A percentile compares a stretch with the other conserved stretches of the same genome.
These are phyloP conservation scores for Eudasyphora cyanicolor DNA, from an alignment of 2,888 invertebrate genomes.

Conservation along the genomic window DNA sequence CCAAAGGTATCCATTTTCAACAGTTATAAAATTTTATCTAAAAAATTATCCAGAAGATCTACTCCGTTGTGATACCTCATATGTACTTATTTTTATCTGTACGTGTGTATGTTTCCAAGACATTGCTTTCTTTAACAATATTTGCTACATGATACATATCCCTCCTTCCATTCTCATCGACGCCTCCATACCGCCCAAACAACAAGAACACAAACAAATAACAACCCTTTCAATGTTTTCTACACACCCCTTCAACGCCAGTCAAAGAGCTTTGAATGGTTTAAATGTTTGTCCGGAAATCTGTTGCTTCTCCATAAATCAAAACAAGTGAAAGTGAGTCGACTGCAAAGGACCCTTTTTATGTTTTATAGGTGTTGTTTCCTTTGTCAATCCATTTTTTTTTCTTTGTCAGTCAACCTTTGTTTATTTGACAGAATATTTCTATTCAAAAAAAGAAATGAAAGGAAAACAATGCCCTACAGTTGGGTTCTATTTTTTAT, in stretches of 20 bases:
- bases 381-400: constrained; percentile 17
- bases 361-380: constrained; percentile 42
- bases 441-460: neutral
- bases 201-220: neutral
- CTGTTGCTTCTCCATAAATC: neutral
- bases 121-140: constrained; percentile 5
- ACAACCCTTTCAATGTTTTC: constrained; percentile 17
- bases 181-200: neutral
- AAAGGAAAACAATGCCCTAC: no score
- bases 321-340: neutral
- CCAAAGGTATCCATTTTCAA: no score
- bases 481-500: constrained; percentile 13
- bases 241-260: neutral
- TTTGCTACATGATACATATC: neutral
- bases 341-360: constrained; percentile 32
- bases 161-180: neutral
- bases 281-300: constrained; percentile 10
- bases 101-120: no score
- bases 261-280: neutral
- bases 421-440: neutral
- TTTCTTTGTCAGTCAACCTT: neutral
- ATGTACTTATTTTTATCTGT: neutral
- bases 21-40: no score
- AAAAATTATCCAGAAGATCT: no score
- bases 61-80: no score